Evolutionary conservation across 2,797 vertebrate species (phyloP), one percentile per base, ranked within the genome.

Genomic region (Premnoplex brunnescens): DNA sequence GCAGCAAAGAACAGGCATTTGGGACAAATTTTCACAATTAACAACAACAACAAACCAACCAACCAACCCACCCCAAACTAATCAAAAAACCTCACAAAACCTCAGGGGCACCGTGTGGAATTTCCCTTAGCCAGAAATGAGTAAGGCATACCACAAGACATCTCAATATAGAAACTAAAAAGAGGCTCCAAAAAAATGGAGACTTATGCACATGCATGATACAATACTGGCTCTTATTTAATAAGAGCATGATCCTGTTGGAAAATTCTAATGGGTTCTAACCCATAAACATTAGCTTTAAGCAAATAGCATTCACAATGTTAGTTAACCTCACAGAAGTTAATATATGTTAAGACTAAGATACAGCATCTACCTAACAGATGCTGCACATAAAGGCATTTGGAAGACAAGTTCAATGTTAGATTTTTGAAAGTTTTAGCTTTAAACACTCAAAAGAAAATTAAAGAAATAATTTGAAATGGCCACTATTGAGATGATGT

Each of bases 301-400:
- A 94, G 93, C 75, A 88, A 94, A 96, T 24, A 88, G 41, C 26
- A 58, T 55, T 94, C 92, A 88, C 24, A 91, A 74, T 58, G 43
- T 73, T 79, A 91, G n/a, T 79, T 85, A 96, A 94, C 85, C 87
- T 91, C 91, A 90, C 39, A 87, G 95, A 73, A 95, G 28, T 51
- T 86, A 87, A n/a, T 32, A 51, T 36, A 75, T 85, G 88, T 88
- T 89, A 73, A 73, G 39, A 44, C n/a, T 52, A 77, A 85, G 30
- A 55, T 19, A 69, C 0, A 63, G 46, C 24, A 91, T 13, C 54
- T 49, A 83, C 44, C 26, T 66, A 95, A 55, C 23, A 96, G 72
- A 73, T 66, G 24, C 58, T 85, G 68, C 91, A 75, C 69, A 51
- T 60, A 94, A 91, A 73, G 51, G 54, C 59, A 79, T 72, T 79